Evolutionary conservation across 2,113 vertebrate species (phyloP).

Genomic region (Anguilla japonica): DNA sequence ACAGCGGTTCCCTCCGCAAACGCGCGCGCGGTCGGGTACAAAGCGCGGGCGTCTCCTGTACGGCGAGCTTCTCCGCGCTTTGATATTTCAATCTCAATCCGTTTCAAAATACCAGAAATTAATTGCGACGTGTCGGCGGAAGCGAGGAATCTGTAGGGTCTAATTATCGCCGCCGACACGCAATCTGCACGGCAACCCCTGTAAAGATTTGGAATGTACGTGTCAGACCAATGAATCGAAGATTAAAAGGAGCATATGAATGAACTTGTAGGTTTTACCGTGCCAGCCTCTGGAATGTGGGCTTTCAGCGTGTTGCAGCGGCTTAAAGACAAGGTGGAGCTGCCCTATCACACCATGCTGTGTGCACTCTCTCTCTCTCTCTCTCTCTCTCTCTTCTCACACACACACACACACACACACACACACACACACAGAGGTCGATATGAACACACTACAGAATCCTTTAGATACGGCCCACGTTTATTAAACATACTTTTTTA

Average conservation of each 20-base stretch:
- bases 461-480: background rate
- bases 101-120: background rate
- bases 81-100: background rate
- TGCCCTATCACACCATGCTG: background rate
- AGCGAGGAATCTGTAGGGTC: background rate
- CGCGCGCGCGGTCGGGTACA: background rate
- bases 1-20: background rate
- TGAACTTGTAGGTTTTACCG: background rate
- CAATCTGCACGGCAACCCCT: background rate
- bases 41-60: background rate
- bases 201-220: background rate
- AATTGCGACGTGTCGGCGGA: background rate
- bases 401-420: slow-evolving; percentile 9
- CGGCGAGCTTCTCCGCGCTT: background rate
- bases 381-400: background rate
- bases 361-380: background rate
- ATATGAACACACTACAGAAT: background rate
- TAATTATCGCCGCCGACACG: background rate
- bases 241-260: background rate
- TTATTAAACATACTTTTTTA: too few relatives aligned
- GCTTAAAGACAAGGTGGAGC: background rate
- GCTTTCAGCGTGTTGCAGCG: background rate
- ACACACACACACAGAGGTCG: background rate
- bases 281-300: background rate
- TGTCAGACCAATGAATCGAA: background rate